Conservation (phyloP, 2,888 invertebrate species). For the Deilephila porcellus region DNA sequence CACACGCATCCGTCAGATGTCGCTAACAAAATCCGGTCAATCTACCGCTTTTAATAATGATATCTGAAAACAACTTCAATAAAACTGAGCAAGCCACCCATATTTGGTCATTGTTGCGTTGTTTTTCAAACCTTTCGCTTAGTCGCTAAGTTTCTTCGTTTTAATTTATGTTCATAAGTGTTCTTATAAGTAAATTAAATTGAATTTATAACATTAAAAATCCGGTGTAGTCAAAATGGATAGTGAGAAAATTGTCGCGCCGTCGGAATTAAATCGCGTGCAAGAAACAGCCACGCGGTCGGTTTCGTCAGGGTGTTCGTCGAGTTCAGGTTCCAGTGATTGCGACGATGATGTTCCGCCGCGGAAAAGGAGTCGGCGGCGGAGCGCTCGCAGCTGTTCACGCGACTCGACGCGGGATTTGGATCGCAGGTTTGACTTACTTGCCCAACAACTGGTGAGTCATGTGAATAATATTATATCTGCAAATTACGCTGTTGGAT, state of each 20-base stretch:
- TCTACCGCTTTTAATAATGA: too few relatives aligned
- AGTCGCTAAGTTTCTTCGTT: not conserved
- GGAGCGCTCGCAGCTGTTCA: not conserved
- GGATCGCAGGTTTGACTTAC: not conserved
- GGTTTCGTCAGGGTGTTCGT: too few relatives aligned
- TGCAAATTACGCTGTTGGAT: not conserved
- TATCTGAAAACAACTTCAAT: too few relatives aligned
- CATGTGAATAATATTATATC: not conserved
- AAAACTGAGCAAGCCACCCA: not conserved
- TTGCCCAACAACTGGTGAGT: slow-evolving; percentile 4
- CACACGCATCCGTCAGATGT: too few relatives aligned
- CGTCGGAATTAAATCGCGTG: too few relatives aligned
- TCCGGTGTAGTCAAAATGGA: too few relatives aligned
- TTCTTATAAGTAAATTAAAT: not conserved
- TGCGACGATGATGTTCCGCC: not conserved
- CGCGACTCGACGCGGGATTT: not conserved
- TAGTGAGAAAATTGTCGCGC: too few relatives aligned
- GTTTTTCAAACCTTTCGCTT: not conserved
- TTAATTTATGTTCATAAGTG: not conserved
- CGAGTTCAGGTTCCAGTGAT: not conserved
- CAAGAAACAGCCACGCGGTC: too few relatives aligned
- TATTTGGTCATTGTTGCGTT: not conserved
- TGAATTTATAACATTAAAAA: not conserved
- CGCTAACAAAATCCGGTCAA: too few relatives aligned
- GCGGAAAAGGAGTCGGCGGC: not conserved